These are phyloP conservation scores for Meloidogyne floridensis DNA, from an alignment of 1,140 invertebrate genomes.

Conservation along the genomic window DNA sequence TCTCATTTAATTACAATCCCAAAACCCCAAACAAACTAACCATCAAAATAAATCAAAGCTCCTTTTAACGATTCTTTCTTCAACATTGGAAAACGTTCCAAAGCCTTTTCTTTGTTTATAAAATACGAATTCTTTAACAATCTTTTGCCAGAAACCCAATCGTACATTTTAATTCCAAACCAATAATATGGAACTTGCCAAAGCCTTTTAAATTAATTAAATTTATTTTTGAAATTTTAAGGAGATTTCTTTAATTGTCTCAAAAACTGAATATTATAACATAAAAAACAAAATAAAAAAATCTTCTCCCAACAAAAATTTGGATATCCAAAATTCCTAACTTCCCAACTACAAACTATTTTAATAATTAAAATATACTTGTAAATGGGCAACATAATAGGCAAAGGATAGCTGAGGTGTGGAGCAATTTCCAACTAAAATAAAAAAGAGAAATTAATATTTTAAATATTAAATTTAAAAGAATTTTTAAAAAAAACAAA, in stretches of 20 bases:
- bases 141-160: conserved; percentile 90
- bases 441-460: neutral
- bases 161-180: conserved; percentile 95
- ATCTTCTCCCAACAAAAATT: no score
- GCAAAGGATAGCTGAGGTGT: conserved; percentile 90
- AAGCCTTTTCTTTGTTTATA: conserved; percentile 84
- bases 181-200: conserved; percentile 99
- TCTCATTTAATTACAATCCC: no score
- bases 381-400: conserved; percentile 97
- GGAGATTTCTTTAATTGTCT: conserved; percentile 42
- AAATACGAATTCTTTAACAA: conserved; percentile 93
- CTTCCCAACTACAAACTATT: no score
- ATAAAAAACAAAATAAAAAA: no score
- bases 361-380: conserved; percentile 72
- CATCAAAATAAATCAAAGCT: conserved; percentile 98
- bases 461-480: neutral
- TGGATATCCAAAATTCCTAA: no score
- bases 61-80: conserved; percentile 87
- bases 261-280: conserved; percentile 41
- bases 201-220: conserved; percentile 74
- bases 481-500: neutral
- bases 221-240: neutral
- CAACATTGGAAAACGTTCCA: conserved; percentile 95
- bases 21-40: conserved; percentile 65
- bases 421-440: conserved; percentile 81